Evolutionary conservation across 2,888 invertebrate species (phyloP).

Genomic region (Lithophane semibrunnea): DNA sequence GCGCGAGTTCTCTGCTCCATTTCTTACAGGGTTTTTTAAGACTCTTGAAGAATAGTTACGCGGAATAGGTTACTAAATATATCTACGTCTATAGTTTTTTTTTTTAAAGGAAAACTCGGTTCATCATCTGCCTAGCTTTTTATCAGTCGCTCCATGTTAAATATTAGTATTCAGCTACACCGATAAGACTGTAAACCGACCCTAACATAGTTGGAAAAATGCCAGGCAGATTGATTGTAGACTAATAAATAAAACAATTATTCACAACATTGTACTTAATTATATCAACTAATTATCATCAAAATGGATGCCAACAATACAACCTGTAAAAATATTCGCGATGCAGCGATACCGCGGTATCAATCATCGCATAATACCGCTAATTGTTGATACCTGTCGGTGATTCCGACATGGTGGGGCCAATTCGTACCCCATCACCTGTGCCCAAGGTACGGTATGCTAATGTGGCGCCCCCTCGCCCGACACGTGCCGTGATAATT

Average conservation of each 20-base stretch:
- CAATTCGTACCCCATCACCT: constrained; percentile 48
- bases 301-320: constrained; percentile 33
- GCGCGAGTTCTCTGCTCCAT: too few relatives aligned
- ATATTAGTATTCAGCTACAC: too few relatives aligned
- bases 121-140: not conserved
- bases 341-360: constrained; percentile 55
- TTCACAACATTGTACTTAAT: constrained; percentile 2
- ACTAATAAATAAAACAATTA: constrained; percentile 3
- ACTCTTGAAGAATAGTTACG: too few relatives aligned
- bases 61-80: too few relatives aligned
- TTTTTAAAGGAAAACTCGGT: not conserved
- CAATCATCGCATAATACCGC: constrained; percentile 56
- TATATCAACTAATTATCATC: constrained; percentile 44
- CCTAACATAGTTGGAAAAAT: too few relatives aligned
- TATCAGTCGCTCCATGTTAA: too few relatives aligned
- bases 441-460: constrained; percentile 39
- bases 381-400: constrained; percentile 56
- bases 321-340: constrained; percentile 43
- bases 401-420: constrained; percentile 6
- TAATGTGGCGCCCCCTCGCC: constrained; percentile 54
- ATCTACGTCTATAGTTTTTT: too few relatives aligned
- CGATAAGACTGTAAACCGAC: too few relatives aligned
- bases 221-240: too few relatives aligned
- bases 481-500: constrained; percentile 54
- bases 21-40: too few relatives aligned